Conservation (phyloP, 2,888 invertebrate genomes). For the Cecidostiba fungosa region DNA sequence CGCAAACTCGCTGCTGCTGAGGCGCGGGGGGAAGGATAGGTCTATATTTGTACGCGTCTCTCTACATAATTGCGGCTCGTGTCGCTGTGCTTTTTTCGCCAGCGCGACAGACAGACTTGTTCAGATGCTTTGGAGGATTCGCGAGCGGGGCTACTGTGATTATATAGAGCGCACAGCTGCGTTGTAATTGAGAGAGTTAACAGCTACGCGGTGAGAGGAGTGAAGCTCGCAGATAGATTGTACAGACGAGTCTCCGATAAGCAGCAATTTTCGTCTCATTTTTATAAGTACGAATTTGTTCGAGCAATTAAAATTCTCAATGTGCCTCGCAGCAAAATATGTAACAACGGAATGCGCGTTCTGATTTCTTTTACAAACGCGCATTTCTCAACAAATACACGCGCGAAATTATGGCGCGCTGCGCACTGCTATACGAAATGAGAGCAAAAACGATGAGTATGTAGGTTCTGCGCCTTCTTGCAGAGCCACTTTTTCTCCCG, state of each 20-base stretch:
- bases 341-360: slow-evolving; percentile 48
- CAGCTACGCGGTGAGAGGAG: not conserved
- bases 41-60: slow-evolving; percentile 73
- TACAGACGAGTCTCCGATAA: not conserved
- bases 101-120: not conserved
- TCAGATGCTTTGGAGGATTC: not conserved
- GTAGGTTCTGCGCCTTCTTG: slow-evolving; percentile 53
- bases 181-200: not conserved
- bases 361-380: slow-evolving; percentile 37
- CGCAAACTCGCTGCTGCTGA: slow-evolving; percentile 49
- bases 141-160: not conserved
- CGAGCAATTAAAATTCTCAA: not conserved
- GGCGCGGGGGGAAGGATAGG: not conserved
- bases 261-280: no score
- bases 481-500: slow-evolving; percentile 45
- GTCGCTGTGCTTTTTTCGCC: slow-evolving; percentile 10
- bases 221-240: not conserved
- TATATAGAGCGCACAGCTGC: not conserved
- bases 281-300: not conserved
- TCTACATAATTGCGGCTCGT: slow-evolving; percentile 69
- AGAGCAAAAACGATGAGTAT: slow-evolving; percentile 57
- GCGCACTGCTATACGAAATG: slow-evolving; percentile 55
- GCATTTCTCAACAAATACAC: slow-evolving; percentile 45
- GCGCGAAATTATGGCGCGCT: slow-evolving; percentile 52
- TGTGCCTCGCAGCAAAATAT: slow-evolving; percentile 23